Evolutionary conservation across 2,797 vertebrate genomes (phyloP).

Genomic region (Orestias chungarensis): DNA sequence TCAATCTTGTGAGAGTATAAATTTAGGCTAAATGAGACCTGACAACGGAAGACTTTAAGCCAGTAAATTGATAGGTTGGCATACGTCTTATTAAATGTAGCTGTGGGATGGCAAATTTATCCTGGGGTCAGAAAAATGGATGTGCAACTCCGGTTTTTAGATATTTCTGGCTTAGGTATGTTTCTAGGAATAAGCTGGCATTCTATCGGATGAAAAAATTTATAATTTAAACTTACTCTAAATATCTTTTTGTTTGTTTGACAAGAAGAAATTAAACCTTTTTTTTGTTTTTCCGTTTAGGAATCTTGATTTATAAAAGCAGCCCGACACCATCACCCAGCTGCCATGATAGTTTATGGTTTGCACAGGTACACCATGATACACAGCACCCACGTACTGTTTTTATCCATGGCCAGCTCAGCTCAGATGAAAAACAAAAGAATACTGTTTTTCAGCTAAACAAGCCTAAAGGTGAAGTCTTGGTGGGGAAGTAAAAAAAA

Average conservation of each 20-base stretch:
- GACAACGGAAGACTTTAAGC: constrained; percentile 36
- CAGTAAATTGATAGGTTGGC: constrained; percentile 34
- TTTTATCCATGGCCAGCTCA: constrained; percentile 62
- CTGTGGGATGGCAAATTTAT: constrained; percentile 39
- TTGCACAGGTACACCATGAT: constrained; percentile 49
- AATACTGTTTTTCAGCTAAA: constrained; percentile 48
- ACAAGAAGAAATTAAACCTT: constrained; percentile 8
- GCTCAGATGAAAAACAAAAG: constrained; percentile 35
- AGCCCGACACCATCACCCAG: constrained; percentile 49
- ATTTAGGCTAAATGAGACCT: constrained; percentile 55
- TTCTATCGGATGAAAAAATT: constrained; percentile 26
- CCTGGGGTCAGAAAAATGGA: constrained; percentile 34
- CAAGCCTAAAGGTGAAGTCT: constrained; percentile 43
- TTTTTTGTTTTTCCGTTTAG: not conserved
- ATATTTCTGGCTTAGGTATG: constrained; percentile 28
- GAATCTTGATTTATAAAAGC: constrained; percentile 23
- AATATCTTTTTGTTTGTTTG: constrained; percentile 7
- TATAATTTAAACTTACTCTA: not conserved
- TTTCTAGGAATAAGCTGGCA: constrained; percentile 41
- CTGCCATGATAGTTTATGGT: constrained; percentile 42
- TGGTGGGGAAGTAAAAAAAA: constrained; percentile 10
- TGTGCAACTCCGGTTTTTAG: constrained; percentile 31
- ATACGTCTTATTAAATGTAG: constrained; percentile 26
- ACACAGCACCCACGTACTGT: constrained; percentile 50
- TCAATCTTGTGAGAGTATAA: constrained; percentile 43